These are phyloP conservation scores for Arvicanthis niloticus DNA, from an alignment of 2,113 vertebrate species.

Conservation along the genomic window DNA sequence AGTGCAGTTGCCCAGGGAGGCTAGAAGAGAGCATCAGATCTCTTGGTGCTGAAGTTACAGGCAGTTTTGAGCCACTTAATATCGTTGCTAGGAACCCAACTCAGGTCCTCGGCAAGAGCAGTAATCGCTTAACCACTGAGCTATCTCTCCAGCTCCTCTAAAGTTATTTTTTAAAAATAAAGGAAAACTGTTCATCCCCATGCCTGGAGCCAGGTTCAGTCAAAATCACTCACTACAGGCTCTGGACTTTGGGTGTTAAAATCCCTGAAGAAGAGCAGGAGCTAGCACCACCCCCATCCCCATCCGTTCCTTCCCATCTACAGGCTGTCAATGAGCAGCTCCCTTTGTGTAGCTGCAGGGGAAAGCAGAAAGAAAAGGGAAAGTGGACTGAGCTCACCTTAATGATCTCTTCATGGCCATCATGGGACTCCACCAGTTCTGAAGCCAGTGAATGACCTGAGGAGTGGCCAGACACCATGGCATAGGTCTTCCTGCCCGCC, in stretches of 20 bases:
- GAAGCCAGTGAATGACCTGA: slow-evolving; percentile 85
- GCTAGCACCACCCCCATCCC: background rate
- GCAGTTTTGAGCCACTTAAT: background rate
- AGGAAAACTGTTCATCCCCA: background rate
- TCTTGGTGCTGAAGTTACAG: background rate
- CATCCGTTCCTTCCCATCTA: background rate
- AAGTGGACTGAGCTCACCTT: slow-evolving; percentile 87
- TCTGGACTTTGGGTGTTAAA: background rate
- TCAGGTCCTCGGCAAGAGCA: background rate
- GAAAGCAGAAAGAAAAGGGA: too few species aligned
- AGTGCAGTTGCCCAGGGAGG: background rate
- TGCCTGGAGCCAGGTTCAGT: background rate
- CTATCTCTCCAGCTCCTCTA: background rate
- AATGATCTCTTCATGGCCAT: slow-evolving; percentile 94
- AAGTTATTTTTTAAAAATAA: background rate
- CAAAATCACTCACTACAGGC: background rate
- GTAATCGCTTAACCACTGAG: background rate
- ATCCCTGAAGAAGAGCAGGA: background rate
- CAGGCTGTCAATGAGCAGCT: background rate
- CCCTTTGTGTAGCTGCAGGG: background rate
- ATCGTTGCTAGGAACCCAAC: background rate
- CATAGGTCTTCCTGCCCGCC: slow-evolving; percentile 92
- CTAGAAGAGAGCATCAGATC: background rate
- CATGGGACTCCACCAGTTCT: slow-evolving; percentile 90
- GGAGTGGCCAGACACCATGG: slow-evolving; percentile 89